A percentile compares a stretch with the other conserved stretches of the same genome.
Evolutionary conservation across 2,797 vertebrate species (phyloP).

Genomic region (Liparis tanakae): DNA sequence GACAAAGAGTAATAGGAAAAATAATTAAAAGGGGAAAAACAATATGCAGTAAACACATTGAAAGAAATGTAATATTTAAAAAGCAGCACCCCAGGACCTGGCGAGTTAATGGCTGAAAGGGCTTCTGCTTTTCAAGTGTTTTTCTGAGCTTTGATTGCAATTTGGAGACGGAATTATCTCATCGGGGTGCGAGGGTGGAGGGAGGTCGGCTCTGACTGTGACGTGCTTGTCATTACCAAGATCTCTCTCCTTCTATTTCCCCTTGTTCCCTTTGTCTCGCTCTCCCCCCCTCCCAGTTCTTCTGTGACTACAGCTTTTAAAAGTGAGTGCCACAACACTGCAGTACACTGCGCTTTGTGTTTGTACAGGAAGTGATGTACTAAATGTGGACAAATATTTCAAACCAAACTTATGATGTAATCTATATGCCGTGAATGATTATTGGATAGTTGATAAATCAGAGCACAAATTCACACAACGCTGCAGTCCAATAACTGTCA

Average conservation of each 20-base stretch:
- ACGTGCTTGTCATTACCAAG: conserved; percentile 82
- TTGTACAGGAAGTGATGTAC: background rate
- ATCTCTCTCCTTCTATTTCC: conserved; percentile 66
- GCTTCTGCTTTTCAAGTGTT: conserved; percentile 81
- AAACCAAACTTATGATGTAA: background rate
- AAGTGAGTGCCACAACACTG: conserved; percentile 4
- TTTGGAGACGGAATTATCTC: conserved; percentile 86
- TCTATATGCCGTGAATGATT: background rate
- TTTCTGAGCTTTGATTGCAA: conserved; percentile 86
- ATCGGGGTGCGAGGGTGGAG: conserved; percentile 77
- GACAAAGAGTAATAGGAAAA: conserved; percentile 58
- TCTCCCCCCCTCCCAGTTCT: conserved; percentile 47
- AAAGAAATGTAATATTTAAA: conserved; percentile 76
- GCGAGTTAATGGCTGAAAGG: conserved; percentile 82
- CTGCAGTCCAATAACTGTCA: conserved; percentile 8
- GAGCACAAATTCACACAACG: conserved; percentile 7
- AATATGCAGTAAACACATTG: conserved; percentile 61
- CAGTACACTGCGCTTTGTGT: background rate
- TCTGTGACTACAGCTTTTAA: conserved; percentile 49
- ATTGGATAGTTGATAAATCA: background rate
- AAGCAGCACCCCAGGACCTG: conserved; percentile 78
- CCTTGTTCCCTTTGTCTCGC: conserved; percentile 67
- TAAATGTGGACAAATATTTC: background rate
- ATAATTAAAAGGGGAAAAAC: conserved; percentile 50
- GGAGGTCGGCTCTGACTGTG: conserved; percentile 82